Conservation (phyloP, 2,797 vertebrate species). For the Notamacropus eugenii region DNA sequence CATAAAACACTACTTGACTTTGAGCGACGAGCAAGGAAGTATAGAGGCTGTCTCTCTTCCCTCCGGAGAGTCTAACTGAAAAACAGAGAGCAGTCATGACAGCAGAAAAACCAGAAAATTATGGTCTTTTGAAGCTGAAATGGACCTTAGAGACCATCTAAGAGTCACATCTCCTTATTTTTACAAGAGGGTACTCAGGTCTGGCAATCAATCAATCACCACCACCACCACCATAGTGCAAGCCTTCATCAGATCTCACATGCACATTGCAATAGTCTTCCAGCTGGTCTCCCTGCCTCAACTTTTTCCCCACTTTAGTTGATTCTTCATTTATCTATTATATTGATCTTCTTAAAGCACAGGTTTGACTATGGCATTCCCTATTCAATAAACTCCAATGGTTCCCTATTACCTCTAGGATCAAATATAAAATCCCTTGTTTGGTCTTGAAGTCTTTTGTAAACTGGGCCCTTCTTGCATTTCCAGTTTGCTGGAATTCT, state of each 20-base stretch:
- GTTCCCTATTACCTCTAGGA: neutral
- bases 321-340: neutral
- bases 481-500: neutral
- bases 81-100: neutral
- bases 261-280: neutral
- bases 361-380: neutral
- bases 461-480: neutral
- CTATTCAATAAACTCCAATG: neutral
- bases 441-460: neutral
- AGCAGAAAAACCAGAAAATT: neutral
- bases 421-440: neutral
- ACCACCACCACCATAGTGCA: neutral
- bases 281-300: neutral
- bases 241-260: neutral
- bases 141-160: neutral
- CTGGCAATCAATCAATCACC: conserved; percentile 3
- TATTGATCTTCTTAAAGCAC: neutral
- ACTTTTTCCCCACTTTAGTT: neutral
- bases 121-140: neutral
- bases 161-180: neutral
- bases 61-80: conserved; percentile 8
- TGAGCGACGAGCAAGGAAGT: conserved; percentile 48
- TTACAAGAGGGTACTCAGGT: neutral
- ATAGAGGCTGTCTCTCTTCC: conserved; percentile 10
- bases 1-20: conserved; percentile 57